Percentiles rank a stretch among this genome's conserved stretches.
Evolutionary conservation across 2,113 vertebrate species (phyloP).

Genomic region (Aspidoscelis tigris): DNA sequence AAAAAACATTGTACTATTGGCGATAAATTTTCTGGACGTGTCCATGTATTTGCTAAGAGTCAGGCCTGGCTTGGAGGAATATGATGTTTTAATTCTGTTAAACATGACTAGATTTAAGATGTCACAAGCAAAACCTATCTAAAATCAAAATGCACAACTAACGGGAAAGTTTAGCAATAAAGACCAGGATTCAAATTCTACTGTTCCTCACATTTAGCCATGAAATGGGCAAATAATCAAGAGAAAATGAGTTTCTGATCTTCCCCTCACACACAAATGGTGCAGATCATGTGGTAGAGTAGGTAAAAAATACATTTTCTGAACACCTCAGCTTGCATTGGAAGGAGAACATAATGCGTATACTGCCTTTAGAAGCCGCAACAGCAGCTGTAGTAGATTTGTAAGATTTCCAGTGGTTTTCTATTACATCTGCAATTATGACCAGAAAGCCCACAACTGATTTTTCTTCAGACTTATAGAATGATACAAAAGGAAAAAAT

Average conservation of each 20-base stretch:
- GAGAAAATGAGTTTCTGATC: too few relatives aligned
- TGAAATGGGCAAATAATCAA: too few relatives aligned
- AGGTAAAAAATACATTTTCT: not conserved
- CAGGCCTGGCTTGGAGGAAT: too few relatives aligned
- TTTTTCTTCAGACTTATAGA: not conserved
- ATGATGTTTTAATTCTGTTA: too few relatives aligned
- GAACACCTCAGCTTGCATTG: not conserved
- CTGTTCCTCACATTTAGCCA: not conserved
- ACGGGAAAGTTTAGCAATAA: not conserved
- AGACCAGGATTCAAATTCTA: not conserved
- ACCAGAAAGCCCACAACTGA: not conserved
- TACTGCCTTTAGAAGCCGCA: not conserved
- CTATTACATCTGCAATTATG: not conserved
- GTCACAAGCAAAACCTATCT: not conserved
- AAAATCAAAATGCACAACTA: not conserved
- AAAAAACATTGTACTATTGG: too few relatives aligned
- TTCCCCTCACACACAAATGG: too few relatives aligned
- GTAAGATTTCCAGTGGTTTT: not conserved
- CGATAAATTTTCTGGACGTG: too few relatives aligned
- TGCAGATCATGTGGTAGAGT: not conserved
- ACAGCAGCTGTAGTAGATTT: not conserved
- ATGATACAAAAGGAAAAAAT: not conserved
- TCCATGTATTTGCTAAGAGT: too few relatives aligned
- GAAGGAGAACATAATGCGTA: not conserved
- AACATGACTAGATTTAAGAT: not conserved